A percentile compares a stretch with the other conserved stretches of the same genome.
Conservation (phyloP, 2,888 invertebrate genomes). For the Galerucella calmariensis region DNA sequence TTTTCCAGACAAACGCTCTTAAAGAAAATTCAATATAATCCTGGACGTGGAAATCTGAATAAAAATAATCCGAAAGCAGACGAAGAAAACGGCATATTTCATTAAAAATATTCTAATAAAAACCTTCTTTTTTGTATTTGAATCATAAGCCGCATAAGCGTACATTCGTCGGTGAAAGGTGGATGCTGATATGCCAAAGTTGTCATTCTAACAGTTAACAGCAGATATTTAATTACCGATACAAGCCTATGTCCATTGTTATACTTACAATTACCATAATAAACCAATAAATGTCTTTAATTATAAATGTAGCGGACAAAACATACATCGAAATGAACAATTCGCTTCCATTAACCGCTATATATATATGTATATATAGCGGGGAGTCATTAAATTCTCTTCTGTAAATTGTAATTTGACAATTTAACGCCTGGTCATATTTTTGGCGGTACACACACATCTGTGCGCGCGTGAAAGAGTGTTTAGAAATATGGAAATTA, state of each 20-base stretch:
- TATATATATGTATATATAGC: not conserved
- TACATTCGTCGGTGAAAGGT: too few relatives aligned
- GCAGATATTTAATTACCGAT: slow-evolving; percentile 33
- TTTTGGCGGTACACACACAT: slow-evolving; percentile 25
- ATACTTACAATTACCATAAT: slow-evolving; percentile 38
- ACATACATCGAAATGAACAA: slow-evolving; percentile 29
- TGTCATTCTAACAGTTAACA: not conserved
- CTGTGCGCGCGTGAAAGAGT: slow-evolving; percentile 20
- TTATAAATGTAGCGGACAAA: slow-evolving; percentile 34
- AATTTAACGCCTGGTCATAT: slow-evolving; percentile 22
- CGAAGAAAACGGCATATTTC: too few relatives aligned
- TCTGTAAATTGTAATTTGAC: slow-evolving; percentile 26
- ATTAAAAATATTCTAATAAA: too few relatives aligned
- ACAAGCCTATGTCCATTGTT: slow-evolving; percentile 18
- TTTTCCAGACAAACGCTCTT: too few relatives aligned
- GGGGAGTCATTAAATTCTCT: slow-evolving; percentile 33
- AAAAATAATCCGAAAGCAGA: too few relatives aligned
- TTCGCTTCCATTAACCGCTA: slow-evolving; percentile 30
- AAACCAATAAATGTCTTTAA: slow-evolving; percentile 40
- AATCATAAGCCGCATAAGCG: too few relatives aligned
- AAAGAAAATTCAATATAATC: too few relatives aligned
- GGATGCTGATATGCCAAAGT: not conserved
- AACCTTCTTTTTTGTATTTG: too few relatives aligned
- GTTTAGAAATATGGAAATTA: slow-evolving; percentile 27
- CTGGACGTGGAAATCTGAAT: too few relatives aligned